These are phyloP conservation scores for Habropoda laboriosa DNA, from an alignment of 1,140 invertebrate genomes.

Conservation along the genomic window DNA sequence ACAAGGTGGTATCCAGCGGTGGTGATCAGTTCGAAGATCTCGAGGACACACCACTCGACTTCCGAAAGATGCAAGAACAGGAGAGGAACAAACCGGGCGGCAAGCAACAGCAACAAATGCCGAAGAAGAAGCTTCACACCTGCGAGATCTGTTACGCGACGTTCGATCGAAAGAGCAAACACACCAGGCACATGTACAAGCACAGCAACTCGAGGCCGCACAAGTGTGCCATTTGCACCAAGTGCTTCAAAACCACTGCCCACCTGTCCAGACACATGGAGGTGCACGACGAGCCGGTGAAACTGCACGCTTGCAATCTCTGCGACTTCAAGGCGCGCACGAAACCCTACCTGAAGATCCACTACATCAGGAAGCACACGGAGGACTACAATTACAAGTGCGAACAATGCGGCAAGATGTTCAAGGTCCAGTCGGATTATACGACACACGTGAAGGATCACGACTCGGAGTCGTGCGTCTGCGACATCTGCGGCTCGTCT, in stretches of 20 bases:
- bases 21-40: constrained; percentile 54
- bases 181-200: constrained; percentile 75
- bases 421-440: constrained; percentile 81
- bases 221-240: constrained; percentile 80
- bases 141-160: constrained; percentile 74
- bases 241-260: constrained; percentile 80
- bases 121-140: constrained; percentile 62
- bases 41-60: constrained; percentile 59
- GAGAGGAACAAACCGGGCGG: neutral
- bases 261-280: constrained; percentile 81
- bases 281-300: constrained; percentile 75
- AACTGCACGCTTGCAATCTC: constrained; percentile 68
- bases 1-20: neutral
- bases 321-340: constrained; percentile 78
- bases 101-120: neutral
- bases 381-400: constrained; percentile 83
- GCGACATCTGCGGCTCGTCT: constrained; percentile 84
- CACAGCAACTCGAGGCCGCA: constrained; percentile 79
- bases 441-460: constrained; percentile 81
- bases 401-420: constrained; percentile 84
- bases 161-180: constrained; percentile 74
- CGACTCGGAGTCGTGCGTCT: constrained; percentile 78
- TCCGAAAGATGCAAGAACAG: constrained; percentile 52
- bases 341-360: constrained; percentile 80
- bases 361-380: constrained; percentile 82